phyloP scores from a whole-genome alignment of 2,888 invertebrate genomes.

The Euphydryas editha region DNA sequence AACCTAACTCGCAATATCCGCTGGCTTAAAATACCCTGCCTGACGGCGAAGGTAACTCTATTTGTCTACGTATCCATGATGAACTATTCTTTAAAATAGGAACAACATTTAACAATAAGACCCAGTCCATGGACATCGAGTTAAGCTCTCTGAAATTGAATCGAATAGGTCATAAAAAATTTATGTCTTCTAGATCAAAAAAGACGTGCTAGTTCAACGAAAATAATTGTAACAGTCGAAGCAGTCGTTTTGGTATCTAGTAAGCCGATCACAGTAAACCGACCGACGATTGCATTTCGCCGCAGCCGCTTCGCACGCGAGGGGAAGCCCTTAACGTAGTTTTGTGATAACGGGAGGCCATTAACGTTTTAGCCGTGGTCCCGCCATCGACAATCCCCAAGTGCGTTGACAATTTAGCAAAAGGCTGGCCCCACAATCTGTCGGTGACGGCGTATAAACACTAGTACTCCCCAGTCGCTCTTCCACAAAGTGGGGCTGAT shows the following conservation, averaged over 20 bases:
- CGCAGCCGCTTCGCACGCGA: slow-evolving; percentile 31
- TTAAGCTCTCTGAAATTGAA: too few species aligned
- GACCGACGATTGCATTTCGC: slow-evolving; percentile 37
- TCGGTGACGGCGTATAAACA: slow-evolving; percentile 67
- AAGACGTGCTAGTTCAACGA: background rate
- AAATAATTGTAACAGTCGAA: background rate
- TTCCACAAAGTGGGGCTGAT: slow-evolving; percentile 75
- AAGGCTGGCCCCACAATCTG: slow-evolving; percentile 69
- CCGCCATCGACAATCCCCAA: slow-evolving; percentile 59
- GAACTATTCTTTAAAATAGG: background rate
- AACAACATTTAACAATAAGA: background rate
- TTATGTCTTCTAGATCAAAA: background rate
- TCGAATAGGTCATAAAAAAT: background rate
- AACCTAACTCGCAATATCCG: background rate
- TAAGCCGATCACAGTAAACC: slow-evolving; percentile 20
- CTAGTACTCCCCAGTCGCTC: slow-evolving; percentile 61
- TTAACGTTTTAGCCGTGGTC: slow-evolving; percentile 48
- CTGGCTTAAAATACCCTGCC: background rate
- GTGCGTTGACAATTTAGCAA: slow-evolving; percentile 66
- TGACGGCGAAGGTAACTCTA: background rate
- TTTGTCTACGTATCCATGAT: background rate
- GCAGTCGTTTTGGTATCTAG: slow-evolving; percentile 16
- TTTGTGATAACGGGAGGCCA: slow-evolving; percentile 50
- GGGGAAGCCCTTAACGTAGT: slow-evolving; percentile 46
- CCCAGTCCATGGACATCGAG: too few species aligned